Base-by-base conservation (phyloP, 2,888 invertebrate genomes). In the Ganaspis brasiliensis region DNA sequence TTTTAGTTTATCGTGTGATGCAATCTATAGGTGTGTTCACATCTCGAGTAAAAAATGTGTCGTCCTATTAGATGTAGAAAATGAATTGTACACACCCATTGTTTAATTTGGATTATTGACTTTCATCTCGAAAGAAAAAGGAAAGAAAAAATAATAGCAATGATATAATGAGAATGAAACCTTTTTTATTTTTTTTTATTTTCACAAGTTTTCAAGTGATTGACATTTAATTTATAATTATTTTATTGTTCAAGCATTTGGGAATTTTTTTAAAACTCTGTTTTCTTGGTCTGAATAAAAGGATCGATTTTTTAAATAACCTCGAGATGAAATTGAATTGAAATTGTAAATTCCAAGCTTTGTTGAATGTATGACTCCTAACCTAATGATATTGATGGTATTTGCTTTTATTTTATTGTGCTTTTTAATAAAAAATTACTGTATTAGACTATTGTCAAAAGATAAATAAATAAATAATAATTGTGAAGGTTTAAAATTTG, bases 11-110 rank as follows among this genome's bases (percentile, higher is more conserved):
- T 21, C 40, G n/a, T 40, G 24, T 40, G 24, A 24, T 45, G 63
- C 40, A 24, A 67, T n/a, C 24, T 14, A 40, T 37, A 37, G 63
- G 21, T 63, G 40, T 63, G 40, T 40, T 63, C 37, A 63, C 37
- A 40, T 14, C 14, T 40, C 40, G 21, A 37, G 14, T 19, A 37
- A 63, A 61, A 35, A 1, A 14, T 19, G 9, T 31, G 21, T 35
- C 40, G 37, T 63, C 5, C 52, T 52, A 63, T 16, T 37, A 37
- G 21, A 67, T 0, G 40, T 67, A 24, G 45, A n/a, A 67, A 67
- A 40, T 40, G 40, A 67, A 67, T 40, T 40, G 45, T 21, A 40
- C 63, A 67, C 63, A 24, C 63, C 63, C 63, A 24, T 9, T 67
- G 14, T 67, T 67, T 67, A 40, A 40, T 21, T 21, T 19, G 63